Conservation (phyloP, 2,888 invertebrate genomes). For the Melinaea menophilus region DNA sequence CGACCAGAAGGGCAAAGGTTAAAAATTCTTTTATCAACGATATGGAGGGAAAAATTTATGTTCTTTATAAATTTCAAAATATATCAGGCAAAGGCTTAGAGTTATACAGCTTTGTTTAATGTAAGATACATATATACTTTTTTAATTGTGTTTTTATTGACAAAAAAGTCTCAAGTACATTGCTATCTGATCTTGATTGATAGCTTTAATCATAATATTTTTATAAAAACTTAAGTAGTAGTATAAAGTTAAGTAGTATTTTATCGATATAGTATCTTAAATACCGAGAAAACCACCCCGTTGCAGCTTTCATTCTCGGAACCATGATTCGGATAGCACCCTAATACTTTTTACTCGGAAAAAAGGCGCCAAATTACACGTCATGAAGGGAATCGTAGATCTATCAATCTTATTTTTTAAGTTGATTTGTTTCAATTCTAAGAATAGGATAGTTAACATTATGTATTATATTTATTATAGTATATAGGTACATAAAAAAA, state of each 20-base stretch:
- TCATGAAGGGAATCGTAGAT: slow-evolving; percentile 35
- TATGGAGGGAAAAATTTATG: background rate
- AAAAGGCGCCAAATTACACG: slow-evolving; percentile 23
- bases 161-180: too few relatives aligned
- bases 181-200: too few relatives aligned
- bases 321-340: slow-evolving; percentile 25
- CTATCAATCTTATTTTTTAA: slow-evolving; percentile 22
- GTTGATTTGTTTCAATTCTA: slow-evolving; percentile 20
- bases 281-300: slow-evolving; percentile 22
- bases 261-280: slow-evolving; percentile 1
- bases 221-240: too few relatives aligned
- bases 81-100: too few relatives aligned
- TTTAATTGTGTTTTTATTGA: too few relatives aligned
- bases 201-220: too few relatives aligned
- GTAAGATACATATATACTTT: too few relatives aligned
- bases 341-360: slow-evolving; percentile 25
- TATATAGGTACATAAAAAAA: too few relatives aligned
- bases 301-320: slow-evolving; percentile 27
- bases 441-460: slow-evolving; percentile 10
- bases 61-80: too few relatives aligned
- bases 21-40: background rate
- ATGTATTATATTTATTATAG: too few relatives aligned
- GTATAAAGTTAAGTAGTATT: too few relatives aligned
- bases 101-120: too few relatives aligned
- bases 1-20: slow-evolving; percentile 66